A percentile compares a stretch with the other conserved stretches of the same genome.
These are phyloP conservation scores for Spatulosminthurus flaviceps DNA, from an alignment of 2,888 invertebrate genomes.

Conservation along the genomic window DNA sequence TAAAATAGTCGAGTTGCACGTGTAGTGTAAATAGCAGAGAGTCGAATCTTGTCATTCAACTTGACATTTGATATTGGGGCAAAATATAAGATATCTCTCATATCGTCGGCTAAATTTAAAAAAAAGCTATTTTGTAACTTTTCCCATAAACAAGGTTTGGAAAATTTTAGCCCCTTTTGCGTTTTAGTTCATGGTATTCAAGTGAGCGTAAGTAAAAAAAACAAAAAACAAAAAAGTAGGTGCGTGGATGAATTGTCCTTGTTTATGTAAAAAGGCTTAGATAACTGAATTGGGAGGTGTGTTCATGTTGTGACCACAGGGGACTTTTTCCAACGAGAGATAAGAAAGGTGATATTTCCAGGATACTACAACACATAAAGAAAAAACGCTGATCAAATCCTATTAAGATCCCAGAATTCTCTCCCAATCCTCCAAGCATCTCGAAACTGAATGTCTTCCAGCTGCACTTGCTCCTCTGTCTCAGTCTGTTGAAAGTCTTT, in stretches of 20 bases:
- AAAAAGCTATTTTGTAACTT: too few species aligned
- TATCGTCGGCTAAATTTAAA: too few species aligned
- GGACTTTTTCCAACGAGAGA: constrained; percentile 6
- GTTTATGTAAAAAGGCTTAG: neutral
- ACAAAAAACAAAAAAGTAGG: too few species aligned
- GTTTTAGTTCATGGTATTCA: too few species aligned
- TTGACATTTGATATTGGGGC: constrained; percentile 1
- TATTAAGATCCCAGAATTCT: constrained; percentile 14
- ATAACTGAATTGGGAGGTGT: neutral
- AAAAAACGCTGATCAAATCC: constrained; percentile 5
- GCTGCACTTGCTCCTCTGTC: constrained; percentile 36
- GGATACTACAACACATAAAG: constrained; percentile 1
- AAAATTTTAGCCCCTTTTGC: too few species aligned
- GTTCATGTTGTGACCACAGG: constrained; percentile 16
- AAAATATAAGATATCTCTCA: neutral
- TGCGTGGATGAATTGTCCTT: constrained; percentile 12
- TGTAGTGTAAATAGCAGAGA: constrained; percentile 3
- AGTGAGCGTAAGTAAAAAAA: neutral
- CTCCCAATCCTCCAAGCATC: constrained; percentile 26
- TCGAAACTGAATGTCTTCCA: constrained; percentile 38
- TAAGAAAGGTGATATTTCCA: constrained; percentile 30
- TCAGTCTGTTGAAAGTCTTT: constrained; percentile 48
- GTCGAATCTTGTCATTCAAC: neutral
- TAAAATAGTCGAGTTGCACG: neutral
- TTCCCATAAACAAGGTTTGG: too few species aligned